Percentiles rank a stretch among this genome's conserved stretches.
These are phyloP conservation scores for Bombus pyrosoma DNA, from an alignment of 1,140 invertebrate species.

Conservation along the genomic window DNA sequence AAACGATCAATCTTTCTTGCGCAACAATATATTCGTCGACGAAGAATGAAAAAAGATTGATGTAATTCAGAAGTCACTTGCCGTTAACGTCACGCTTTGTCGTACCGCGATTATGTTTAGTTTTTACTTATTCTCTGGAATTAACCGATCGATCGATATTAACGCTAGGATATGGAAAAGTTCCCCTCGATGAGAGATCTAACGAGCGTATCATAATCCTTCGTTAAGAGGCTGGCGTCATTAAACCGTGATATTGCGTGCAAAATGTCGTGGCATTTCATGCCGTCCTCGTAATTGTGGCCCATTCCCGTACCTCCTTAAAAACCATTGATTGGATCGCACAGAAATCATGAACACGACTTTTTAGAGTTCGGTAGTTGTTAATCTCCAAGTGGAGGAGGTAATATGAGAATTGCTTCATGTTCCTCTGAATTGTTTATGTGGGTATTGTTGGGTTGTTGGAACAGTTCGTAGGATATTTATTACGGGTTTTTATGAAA, in stretches of 20 bases:
- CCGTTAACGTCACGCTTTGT: slow-evolving; percentile 8
- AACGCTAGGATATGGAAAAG: slow-evolving; percentile 54
- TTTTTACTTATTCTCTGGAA: slow-evolving; percentile 13
- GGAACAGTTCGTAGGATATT: too few species aligned
- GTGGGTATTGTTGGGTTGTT: too few species aligned
- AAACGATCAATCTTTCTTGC: slow-evolving; percentile 42
- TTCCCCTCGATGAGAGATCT: slow-evolving; percentile 61
- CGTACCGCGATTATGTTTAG: slow-evolving; percentile 18
- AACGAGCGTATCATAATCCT: slow-evolving; percentile 67
- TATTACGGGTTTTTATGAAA: too few species aligned
- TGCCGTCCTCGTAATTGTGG: slow-evolving; percentile 3
- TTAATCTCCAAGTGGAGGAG: rapidly evolving
- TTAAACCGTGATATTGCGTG: slow-evolving; percentile 56
- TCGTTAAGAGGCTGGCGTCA: slow-evolving; percentile 50
- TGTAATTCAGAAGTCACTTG: slow-evolving; percentile 53
- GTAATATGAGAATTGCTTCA: not conserved
- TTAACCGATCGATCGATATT: slow-evolving; percentile 58
- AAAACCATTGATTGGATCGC: not conserved
- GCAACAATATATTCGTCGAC: not conserved
- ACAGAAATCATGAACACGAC: too few species aligned
- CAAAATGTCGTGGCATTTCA: slow-evolving; percentile 29
- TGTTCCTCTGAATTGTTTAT: not conserved
- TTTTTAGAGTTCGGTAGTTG: not conserved
- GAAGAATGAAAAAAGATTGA: not conserved
- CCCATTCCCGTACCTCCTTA: not conserved